These are phyloP conservation scores for Chrysina gloriosa DNA, from an alignment of 2,888 invertebrate genomes.

Conservation along the genomic window DNA sequence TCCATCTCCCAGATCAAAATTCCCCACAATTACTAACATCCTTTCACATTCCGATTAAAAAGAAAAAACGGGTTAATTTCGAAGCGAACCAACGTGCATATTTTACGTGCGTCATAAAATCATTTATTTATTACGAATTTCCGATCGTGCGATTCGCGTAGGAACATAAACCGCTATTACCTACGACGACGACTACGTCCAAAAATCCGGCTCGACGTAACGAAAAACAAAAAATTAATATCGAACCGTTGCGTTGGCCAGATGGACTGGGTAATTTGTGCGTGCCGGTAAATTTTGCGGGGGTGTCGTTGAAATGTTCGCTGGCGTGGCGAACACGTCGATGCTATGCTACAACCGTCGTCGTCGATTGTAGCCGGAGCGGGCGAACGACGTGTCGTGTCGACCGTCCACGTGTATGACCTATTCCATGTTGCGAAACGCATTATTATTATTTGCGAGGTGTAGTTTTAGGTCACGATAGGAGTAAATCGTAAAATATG, in stretches of 20 bases:
- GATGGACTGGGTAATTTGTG: neutral
- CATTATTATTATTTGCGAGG: conserved; percentile 47
- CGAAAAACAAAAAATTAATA: conserved; percentile 13
- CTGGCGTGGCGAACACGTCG: conserved; percentile 26
- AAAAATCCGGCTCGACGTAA: neutral
- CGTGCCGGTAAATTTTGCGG: conserved; percentile 21
- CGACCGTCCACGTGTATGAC: conserved; percentile 53
- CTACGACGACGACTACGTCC: neutral
- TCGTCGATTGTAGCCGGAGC: neutral
- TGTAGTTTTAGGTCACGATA: conserved; percentile 50
- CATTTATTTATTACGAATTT: conserved; percentile 1
- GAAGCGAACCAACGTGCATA: no score
- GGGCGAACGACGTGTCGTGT: neutral
- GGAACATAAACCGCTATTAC: neutral
- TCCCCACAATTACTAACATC: no score
- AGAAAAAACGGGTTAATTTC: no score
- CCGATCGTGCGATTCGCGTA: conserved; percentile 16
- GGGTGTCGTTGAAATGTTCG: conserved; percentile 19
- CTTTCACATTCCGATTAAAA: no score
- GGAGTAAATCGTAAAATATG: conserved; percentile 34
- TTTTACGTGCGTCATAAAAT: conserved; percentile 1
- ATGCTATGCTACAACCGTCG: no score
- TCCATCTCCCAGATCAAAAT: no score
- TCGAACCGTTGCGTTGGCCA: neutral
- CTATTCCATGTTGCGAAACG: conserved; percentile 54